phyloP scores from a whole-genome alignment of 2,888 invertebrate species.

The Perizoma affinitatum region DNA sequence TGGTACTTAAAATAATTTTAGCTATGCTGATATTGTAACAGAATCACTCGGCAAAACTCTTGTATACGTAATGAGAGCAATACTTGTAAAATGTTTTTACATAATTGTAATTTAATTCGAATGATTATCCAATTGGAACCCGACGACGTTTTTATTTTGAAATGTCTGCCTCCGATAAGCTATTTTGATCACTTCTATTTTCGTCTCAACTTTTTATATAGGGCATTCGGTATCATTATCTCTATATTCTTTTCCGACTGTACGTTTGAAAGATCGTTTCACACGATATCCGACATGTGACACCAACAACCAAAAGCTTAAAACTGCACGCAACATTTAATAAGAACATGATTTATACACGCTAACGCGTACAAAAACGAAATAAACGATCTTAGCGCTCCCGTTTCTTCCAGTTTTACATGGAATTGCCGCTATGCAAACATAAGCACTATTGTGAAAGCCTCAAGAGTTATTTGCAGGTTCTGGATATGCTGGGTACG shows the following conservation, averaged over 20 bases:
- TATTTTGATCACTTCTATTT: too few species aligned
- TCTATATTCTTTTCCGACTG: slow-evolving; percentile 5
- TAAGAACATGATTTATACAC: slow-evolving; percentile 58
- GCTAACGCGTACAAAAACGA: slow-evolving; percentile 47
- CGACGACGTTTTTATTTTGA: too few species aligned
- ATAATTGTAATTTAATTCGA: too few species aligned
- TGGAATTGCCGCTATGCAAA: slow-evolving; percentile 2
- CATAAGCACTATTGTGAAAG: slow-evolving; percentile 1
- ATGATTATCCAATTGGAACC: too few species aligned
- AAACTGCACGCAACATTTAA: slow-evolving; percentile 73
- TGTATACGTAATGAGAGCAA: too few species aligned
- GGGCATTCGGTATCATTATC: neutral
- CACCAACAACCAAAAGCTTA: slow-evolving; percentile 62
- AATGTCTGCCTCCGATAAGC: too few species aligned
- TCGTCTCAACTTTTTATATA: too few species aligned
- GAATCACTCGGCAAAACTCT: too few species aligned
- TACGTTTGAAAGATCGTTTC: slow-evolving; percentile 42
- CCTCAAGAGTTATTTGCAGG: neutral
- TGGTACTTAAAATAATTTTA: too few species aligned
- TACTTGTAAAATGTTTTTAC: too few species aligned
- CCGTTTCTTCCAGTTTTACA: slow-evolving; percentile 16
- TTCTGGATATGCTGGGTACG: neutral
- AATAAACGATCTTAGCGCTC: slow-evolving; percentile 26
- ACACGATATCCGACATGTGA: slow-evolving; percentile 56
- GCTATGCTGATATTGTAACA: too few species aligned